Evolutionary conservation across 2,888 invertebrate genomes (phyloP), one percentile per base, ranked within the genome.

Genomic region (Patella caerulea): DNA sequence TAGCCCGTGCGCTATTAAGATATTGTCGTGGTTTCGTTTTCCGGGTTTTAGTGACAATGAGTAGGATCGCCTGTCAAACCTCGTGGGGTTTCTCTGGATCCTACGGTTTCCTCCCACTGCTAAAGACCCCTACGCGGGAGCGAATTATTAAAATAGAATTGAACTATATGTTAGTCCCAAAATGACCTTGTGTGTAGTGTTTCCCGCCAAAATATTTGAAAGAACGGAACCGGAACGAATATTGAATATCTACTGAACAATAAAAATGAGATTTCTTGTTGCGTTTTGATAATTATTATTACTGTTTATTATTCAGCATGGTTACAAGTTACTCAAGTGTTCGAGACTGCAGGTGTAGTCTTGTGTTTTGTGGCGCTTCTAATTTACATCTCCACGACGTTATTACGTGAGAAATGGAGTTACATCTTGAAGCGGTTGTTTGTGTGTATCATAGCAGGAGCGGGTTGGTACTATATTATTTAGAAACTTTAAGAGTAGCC

Each of bases 301-400:
- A 19, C 19, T 65, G 45, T n/a, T 72, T 75, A 24, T 72, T 52
- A 76, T 80, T 55, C 76, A 80, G 80, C 80, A 17, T 80, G 80
- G 80, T 29, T 80, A 29, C 80, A 78, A 53, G 80, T 80, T 12
- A 80, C 80, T 0, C 78, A 80, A 54, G 80, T 78, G 69, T 80
- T 80, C 29, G 80, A 80, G 55, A 71, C 73, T 3, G 78, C 52
- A 3, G 80, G 78, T 15, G 78, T 74, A 17, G 74, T 71, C 45
- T 72, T 76, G 53, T 52, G 59, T 15, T 76, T 54, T 14, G n/a
- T 78, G 74, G 72, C 74, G 2, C 54, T 78, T 9, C 29, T 55
- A 29, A 71, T 74, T 53, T 74, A 76, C 19, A 70, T 72, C 54
- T 17, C 74, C 15, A 34, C 76, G 1, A 34, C 76, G 1, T 70